Evolutionary conservation across 1,140 invertebrate species (phyloP).

Genomic region (Pemphigus obesinymphae): DNA sequence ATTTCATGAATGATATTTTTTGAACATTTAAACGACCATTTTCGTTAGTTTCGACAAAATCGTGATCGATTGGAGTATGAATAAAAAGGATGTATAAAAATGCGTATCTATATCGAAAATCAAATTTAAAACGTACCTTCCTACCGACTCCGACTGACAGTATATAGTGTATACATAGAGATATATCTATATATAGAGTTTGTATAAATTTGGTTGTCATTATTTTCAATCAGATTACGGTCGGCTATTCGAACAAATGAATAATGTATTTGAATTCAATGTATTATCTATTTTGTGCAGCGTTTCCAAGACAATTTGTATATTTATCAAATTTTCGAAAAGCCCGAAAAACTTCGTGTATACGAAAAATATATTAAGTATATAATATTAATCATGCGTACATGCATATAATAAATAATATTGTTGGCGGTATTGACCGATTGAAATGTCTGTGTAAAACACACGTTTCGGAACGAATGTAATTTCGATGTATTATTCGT

Average conservation of each 20-base stretch:
- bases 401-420: too few species aligned
- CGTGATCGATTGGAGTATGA: background rate
- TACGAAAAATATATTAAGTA: background rate
- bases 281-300: too few species aligned
- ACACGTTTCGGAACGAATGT: too few species aligned
- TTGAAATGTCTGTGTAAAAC: too few species aligned
- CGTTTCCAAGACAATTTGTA: background rate
- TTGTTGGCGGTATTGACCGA: too few species aligned
- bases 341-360: background rate
- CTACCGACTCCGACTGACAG: background rate
- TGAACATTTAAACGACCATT: background rate
- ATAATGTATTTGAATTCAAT: slow-evolving; percentile 27
- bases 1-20: background rate
- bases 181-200: too few species aligned
- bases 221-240: slow-evolving; percentile 15
- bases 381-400: background rate
- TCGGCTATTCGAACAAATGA: background rate
- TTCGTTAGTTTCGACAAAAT: background rate
- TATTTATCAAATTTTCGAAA: background rate
- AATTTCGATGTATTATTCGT: too few species aligned
- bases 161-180: too few species aligned
- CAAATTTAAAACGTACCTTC: slow-evolving; percentile 26
- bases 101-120: background rate
- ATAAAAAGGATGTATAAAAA: background rate
- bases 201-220: slow-evolving; percentile 36